Evolutionary conservation across 2,797 vertebrate species (phyloP), one percentile per base, ranked within the genome.

Genomic region (Bryconaethiops microstoma): DNA sequence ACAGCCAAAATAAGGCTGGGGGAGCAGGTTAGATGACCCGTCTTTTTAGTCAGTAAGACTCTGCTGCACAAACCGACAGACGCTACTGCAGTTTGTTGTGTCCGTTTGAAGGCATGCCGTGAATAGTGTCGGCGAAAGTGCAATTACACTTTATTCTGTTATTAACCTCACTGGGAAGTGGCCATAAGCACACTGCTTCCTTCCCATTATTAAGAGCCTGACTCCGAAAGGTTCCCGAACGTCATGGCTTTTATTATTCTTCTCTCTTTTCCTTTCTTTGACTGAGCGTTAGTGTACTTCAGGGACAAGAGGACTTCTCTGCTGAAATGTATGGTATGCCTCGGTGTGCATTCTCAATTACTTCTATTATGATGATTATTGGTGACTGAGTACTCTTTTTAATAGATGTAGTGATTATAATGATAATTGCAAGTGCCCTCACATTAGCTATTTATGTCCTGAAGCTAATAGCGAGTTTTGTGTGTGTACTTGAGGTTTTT

Each of bases 361-460:
- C 88, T 82, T 89, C 77, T 89, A 88, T 90, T 90, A 89, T 85
- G 91, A 88, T 89, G 89, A 88, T 92, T 90, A 88, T 92, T 91
- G 90, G 89, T 93, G 91, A 90, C 89, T 89, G 87, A 86, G 85
- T 91, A 91, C 88, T 92, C 85, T 91, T 91, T 86, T 83, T 79
- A 79, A 86, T 94, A 90, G 89, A 90, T 87, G 92, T 94, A 91
- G 91, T 93, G 90, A 92, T 88, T 90, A 89, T 90, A 87, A 90
- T 88, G 90, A 90, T 83, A 91, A 83, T 92, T 93, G 89, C 90
- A 93, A 93, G 93, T 94, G 92, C 92, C 92, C 93, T 93, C 89
- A 91, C 87, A 84, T 85, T 89, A 86, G 89, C 90, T 92, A 89
- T 93, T 86, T 79, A 83, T 92, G 90, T 90, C 90, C 90, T 89